phyloP scores from a whole-genome alignment of 1,140 invertebrate species.

The Plectus sambesii region DNA sequence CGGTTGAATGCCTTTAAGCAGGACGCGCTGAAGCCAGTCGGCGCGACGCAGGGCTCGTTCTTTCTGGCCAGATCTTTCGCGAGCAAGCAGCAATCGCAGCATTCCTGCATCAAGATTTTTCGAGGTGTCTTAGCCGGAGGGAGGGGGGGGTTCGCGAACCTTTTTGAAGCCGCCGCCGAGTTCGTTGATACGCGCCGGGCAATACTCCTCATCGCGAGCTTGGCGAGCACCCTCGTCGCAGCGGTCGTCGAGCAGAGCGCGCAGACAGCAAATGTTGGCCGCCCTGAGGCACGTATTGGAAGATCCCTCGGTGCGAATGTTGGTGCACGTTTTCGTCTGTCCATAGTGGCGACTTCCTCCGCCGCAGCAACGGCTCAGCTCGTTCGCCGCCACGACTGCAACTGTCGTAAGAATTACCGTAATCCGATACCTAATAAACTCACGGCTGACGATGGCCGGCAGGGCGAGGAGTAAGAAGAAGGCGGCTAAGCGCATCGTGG shows the following conservation, averaged over 20 bases:
- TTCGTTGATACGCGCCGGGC: constrained; percentile 28
- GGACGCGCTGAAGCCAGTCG: constrained; percentile 35
- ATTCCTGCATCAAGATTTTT: constrained; percentile 29
- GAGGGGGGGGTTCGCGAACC: constrained; percentile 12
- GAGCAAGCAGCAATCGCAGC: constrained; percentile 43
- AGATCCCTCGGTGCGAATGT: constrained; percentile 28
- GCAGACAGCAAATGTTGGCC: constrained; percentile 43
- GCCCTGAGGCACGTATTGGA: constrained; percentile 32
- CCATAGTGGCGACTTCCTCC: constrained; percentile 35
- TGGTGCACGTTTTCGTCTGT: constrained; percentile 26
- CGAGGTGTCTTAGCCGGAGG: constrained; percentile 7
- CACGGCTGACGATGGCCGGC: too few species aligned
- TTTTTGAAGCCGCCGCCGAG: constrained; percentile 31
- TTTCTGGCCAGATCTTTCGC: constrained; percentile 33
- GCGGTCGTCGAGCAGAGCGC: constrained; percentile 33
- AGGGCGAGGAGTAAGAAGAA: too few species aligned
- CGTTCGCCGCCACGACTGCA: too few species aligned
- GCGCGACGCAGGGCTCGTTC: constrained; percentile 33
- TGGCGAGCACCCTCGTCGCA: constrained; percentile 25
- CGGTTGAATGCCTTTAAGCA: constrained; percentile 41
- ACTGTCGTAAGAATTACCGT: too few species aligned
- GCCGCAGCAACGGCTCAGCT: constrained; percentile 37
- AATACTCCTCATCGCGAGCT: constrained; percentile 24
- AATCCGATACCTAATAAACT: too few species aligned
- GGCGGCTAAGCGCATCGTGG: too few species aligned